These are phyloP conservation scores for Aplidium turbinatum DNA, from an alignment of 23 tunicate species.

Conservation along the genomic window DNA sequence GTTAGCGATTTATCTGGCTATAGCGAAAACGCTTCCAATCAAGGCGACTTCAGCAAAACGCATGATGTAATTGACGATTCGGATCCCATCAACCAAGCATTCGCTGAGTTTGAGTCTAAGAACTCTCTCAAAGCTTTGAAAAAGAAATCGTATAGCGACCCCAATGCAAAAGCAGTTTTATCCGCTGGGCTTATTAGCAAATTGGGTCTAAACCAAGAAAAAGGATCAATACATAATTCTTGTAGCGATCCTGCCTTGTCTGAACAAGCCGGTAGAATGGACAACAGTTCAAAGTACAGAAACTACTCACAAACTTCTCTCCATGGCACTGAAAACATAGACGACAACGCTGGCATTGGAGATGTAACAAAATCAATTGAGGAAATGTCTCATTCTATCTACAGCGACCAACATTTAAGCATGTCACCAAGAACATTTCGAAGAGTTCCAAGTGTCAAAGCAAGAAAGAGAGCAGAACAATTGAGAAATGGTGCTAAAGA, in stretches of 20 bases:
- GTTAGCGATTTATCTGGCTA: constrained; percentile 36
- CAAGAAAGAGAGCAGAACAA: neutral
- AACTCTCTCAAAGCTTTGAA: constrained; percentile 43
- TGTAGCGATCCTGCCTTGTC: constrained; percentile 72
- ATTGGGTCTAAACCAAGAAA: neutral
- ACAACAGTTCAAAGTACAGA: neutral
- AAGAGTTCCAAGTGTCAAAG: neutral
- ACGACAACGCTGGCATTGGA: too few species aligned
- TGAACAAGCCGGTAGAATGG: constrained; percentile 25
- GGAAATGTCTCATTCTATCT: neutral
- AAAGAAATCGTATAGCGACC: constrained; percentile 87
- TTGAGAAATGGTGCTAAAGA: neutral
- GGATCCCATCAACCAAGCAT: too few species aligned
- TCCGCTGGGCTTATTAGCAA: constrained; percentile 4
- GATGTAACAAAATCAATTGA: neutral
- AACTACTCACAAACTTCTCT: neutral
- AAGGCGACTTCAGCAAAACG: constrained; percentile 1
- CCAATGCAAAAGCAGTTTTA: constrained; percentile 60
- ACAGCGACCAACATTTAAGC: neutral
- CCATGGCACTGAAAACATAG: neutral
- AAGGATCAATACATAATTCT: neutral
- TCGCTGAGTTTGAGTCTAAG: too few species aligned
- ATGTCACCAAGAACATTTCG: neutral
- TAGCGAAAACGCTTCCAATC: constrained; percentile 42
- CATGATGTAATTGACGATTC: too few species aligned